Percentiles rank a stretch among this genome's conserved stretches.
Conservation (phyloP, 2,113 vertebrate species). For the Pygoscelis adeliae region DNA sequence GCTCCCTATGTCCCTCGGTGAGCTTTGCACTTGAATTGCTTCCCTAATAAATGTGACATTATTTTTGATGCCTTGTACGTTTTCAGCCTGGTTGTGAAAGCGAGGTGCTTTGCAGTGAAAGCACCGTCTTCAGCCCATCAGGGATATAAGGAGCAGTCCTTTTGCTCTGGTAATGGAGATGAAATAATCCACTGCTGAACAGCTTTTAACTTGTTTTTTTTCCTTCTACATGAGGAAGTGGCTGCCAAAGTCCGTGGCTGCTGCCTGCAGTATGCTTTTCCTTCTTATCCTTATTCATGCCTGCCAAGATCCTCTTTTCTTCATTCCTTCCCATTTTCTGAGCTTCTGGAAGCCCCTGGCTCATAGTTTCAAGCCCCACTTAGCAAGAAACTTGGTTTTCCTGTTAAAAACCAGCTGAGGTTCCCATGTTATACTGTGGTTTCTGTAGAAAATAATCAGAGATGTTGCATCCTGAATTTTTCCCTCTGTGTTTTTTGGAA, state of each 20-base stretch:
- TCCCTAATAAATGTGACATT: constrained; percentile 40
- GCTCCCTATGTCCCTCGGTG: not conserved
- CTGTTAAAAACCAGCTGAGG: not conserved
- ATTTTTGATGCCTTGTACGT: not conserved
- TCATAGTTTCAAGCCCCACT: constrained; percentile 14
- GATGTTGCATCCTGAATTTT: not conserved
- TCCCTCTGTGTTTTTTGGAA: not conserved
- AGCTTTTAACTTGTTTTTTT: constrained; percentile 17
- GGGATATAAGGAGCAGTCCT: not conserved
- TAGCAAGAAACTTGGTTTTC: constrained; percentile 9
- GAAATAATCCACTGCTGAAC: constrained; percentile 37
- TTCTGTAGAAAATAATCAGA: not conserved
- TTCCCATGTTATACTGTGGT: not conserved
- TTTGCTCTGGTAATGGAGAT: constrained; percentile 1
- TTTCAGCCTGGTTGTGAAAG: not conserved
- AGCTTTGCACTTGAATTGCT: constrained; percentile 31
- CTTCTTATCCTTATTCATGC: constrained; percentile 31
- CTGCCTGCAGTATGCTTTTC: constrained; percentile 44
- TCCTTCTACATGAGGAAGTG: not conserved
- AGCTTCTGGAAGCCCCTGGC: constrained; percentile 25
- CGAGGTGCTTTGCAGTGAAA: not conserved
- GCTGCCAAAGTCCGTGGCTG: constrained; percentile 39
- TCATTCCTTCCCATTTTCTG: not conserved
- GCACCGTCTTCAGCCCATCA: not conserved
- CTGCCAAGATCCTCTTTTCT: constrained; percentile 40